Base-by-base conservation (phyloP, 2,113 vertebrate genomes). In the Butorides virescens region DNA sequence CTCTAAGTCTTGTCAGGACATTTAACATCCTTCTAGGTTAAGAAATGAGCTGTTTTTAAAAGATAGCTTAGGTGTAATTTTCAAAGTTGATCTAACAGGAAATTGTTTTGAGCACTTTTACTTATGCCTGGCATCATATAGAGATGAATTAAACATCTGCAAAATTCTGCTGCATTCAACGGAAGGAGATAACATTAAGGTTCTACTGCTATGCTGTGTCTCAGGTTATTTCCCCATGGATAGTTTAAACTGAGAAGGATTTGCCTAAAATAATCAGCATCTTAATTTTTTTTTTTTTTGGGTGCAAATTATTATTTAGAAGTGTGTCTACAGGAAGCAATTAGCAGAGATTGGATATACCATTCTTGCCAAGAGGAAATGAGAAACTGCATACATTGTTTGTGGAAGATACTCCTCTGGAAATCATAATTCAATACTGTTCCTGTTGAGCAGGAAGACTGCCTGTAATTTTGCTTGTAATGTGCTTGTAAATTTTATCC, bases 291-390 rank as follows among this genome's bases (percentile, higher is more conserved):
- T 25, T n/a, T 29, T 36, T 6, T 56, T 63, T 53, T 55, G 6
- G 1, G 8, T 79, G 52, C 34, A 72, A 91, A 86, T 90, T 88
- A 61, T 83, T 91, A 58, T 84, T 81, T 93, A 83, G 34, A 77
- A 39, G 26, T 49, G 14, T 65, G 19, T 92, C 93, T 91, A 63
- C 50, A 77, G 76, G 89, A 96, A 88, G 34, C 70, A 93, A 71
- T 86, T 88, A 88, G 32, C 7, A 34, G 53, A 90, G 79, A 63
- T 49, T 83, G 47, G 59, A 36, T 77, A 71, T 74, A 67, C 20
- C 23, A 20, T 80, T 74, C 55, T 75, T 94, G 68, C 85, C 75
- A 95, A 95, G 67, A 89, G 74, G 87, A 94, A 96, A 88, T 90
- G 74, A 91, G 73, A 84, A 94, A 92, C 85, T 26, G 22, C n/a